Conservation (phyloP, 2,888 invertebrate genomes). For the Drosophila atripex region DNA sequence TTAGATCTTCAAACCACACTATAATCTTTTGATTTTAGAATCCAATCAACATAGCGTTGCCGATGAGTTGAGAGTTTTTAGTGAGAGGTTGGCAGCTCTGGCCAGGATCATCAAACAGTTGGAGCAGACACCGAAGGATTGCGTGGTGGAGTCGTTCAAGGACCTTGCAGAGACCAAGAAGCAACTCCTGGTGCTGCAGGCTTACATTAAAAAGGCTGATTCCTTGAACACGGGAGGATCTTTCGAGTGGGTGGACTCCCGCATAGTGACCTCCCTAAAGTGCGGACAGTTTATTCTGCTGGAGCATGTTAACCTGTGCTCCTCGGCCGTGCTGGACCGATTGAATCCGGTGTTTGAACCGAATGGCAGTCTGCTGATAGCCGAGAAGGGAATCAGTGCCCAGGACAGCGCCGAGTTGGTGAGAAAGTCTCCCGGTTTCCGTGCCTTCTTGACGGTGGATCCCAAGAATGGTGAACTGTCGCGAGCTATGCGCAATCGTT, state of each 20-base stretch:
- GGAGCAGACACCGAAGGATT: slow-evolving; percentile 40
- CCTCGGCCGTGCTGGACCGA: slow-evolving; percentile 97
- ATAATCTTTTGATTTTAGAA: slow-evolving; percentile 53
- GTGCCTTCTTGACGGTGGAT: slow-evolving; percentile 97
- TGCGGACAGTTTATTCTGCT: slow-evolving; percentile 93
- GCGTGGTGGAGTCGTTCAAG: slow-evolving; percentile 29
- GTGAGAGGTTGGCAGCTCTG: slow-evolving; percentile 71
- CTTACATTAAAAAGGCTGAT: slow-evolving; percentile 84
- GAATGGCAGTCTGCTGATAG: slow-evolving; percentile 93
- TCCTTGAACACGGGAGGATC: slow-evolving; percentile 92
- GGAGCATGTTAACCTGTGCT: slow-evolving; percentile 97
- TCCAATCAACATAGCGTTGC: slow-evolving; percentile 60
- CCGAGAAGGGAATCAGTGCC: slow-evolving; percentile 93
- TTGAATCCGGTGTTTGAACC: slow-evolving; percentile 98
- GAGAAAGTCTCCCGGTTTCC: slow-evolving; percentile 94
- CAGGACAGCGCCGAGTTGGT: slow-evolving; percentile 89
- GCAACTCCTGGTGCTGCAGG: slow-evolving; percentile 61
- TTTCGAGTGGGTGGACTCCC: slow-evolving; percentile 96
- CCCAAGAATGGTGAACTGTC: slow-evolving; percentile 98
- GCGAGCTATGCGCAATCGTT: slow-evolving; percentile 98
- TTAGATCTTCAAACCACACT: not conserved
- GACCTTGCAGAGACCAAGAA: slow-evolving; percentile 39
- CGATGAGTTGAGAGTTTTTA: slow-evolving; percentile 79
- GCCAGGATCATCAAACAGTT: slow-evolving; percentile 63
- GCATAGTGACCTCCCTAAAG: slow-evolving; percentile 92